Percentiles rank a stretch among this genome's conserved stretches.
phyloP scores from a whole-genome alignment of 2,888 invertebrate genomes.

The Hartigia nigra region DNA sequence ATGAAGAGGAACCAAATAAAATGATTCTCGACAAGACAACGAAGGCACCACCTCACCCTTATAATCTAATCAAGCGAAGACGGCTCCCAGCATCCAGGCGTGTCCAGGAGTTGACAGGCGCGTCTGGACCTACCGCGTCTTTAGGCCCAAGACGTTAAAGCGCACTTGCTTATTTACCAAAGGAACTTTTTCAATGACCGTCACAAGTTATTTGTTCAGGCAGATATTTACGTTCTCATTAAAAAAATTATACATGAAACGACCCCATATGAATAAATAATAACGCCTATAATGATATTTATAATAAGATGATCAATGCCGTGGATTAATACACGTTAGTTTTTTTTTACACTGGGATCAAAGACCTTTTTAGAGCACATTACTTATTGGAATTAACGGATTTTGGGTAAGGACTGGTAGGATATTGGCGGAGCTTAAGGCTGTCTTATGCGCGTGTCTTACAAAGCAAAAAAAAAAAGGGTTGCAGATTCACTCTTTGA shows the following conservation, averaged over 20 bases:
- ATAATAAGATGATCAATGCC: neutral
- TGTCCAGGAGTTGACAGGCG: neutral
- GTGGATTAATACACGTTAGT: neutral
- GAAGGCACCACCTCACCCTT: slow-evolving; percentile 11
- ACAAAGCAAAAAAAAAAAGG: neutral
- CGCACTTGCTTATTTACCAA: neutral
- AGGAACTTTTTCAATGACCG: neutral
- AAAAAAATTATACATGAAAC: neutral
- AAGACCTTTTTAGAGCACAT: neutral
- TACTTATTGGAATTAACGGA: neutral
- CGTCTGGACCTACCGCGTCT: neutral
- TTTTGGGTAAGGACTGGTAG: neutral
- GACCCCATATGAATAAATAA: neutral
- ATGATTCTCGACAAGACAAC: slow-evolving; percentile 11
- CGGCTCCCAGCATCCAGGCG: slow-evolving; percentile 2
- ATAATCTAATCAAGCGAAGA: slow-evolving; percentile 16
- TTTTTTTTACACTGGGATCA: neutral
- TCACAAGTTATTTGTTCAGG: neutral
- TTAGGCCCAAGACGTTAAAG: neutral
- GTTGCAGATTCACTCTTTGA: slow-evolving; percentile 36
- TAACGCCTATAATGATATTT: neutral
- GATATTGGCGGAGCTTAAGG: neutral
- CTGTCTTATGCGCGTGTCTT: neutral
- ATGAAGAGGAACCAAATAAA: slow-evolving; percentile 17
- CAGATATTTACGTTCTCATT: neutral